phyloP scores from a whole-genome alignment of 1,140 invertebrate genomes.

The Samia ricini region DNA sequence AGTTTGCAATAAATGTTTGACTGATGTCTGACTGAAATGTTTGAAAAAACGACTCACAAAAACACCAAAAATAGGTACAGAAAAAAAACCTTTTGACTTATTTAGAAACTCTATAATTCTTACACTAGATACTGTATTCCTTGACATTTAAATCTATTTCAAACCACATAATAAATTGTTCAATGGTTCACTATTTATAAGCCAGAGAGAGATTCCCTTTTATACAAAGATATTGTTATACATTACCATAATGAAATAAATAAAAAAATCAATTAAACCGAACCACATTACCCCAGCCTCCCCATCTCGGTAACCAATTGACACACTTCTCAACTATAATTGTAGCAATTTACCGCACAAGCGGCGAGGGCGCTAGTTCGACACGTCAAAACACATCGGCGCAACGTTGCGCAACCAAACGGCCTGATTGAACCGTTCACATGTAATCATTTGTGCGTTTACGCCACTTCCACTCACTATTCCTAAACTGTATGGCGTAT shows the following conservation, averaged over 20 bases:
- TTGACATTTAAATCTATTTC: no score
- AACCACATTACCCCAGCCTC: conserved; percentile 19
- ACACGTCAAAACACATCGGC: conserved; percentile 67
- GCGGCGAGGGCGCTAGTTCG: conserved; percentile 30
- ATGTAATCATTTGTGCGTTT: conserved; percentile 53
- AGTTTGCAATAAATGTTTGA: no score
- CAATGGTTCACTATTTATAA: no score
- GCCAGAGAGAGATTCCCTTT: no score
- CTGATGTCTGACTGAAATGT: no score
- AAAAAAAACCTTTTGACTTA: no score
- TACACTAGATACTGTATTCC: no score
- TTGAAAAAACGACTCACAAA: no score
- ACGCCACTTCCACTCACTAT: conserved; percentile 48
- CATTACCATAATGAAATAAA: neutral
- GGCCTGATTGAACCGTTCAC: conserved; percentile 60
- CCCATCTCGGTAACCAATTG: conserved; percentile 43
- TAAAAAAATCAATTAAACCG: neutral
- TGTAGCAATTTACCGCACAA: conserved; percentile 54
- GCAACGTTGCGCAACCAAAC: conserved; percentile 46
- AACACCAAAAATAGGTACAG: no score
- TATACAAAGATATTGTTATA: no score
- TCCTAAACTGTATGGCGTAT: conserved; percentile 5
- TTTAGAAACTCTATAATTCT: no score
- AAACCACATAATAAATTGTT: no score
- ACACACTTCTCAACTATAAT: conserved; percentile 65